Base-by-base conservation (phyloP, 2,797 vertebrate species). In the Cuniculus paca region DNA sequence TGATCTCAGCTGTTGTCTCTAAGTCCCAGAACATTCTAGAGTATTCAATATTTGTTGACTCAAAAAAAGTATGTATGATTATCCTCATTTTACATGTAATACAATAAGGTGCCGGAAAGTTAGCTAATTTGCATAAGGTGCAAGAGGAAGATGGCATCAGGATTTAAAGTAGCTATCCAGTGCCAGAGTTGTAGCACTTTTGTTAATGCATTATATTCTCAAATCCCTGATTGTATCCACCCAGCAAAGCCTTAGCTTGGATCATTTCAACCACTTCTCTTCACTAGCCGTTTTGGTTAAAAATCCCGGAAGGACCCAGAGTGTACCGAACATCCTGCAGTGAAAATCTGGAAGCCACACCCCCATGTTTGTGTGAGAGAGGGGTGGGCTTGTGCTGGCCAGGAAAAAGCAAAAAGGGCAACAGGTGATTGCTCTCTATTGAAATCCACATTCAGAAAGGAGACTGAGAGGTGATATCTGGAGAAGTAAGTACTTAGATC, bases 401-500 rank as follows among this genome's bases (percentile, higher is more conserved):
- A 77, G 26, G 28, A 56, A 50, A 22, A 28, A 45, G 20, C 36
- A 48, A 19, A 10, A 68, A 20, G 34, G 58, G 24, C 34, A n/a
- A 65, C 14, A 36, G 48, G 68, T 68, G 8, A 65, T 58, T 36
- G 52, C 39, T 84, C 1, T 68, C 39, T 31, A 17, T 42, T 50
- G 36, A 92, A 85, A 85, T 34, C 5, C 14, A 77, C 6, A 31
- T 65, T 56, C 50, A 68, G 79, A 24, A 77, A 65, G 50, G 11
- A 19, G 17, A 48, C 61, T 77, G 39, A 13, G 22, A 83, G 31
- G n/a, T 78, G 65, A 11, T 85, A 22, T 48, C 39, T 85, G 24
- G 52, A 65, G 63, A 65, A 45, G 48, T 36, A 48, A 54, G 36
- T 98, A 98, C 98, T 97, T 0, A 95, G 96, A 78, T 98, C 98